Percentiles rank a stretch among this genome's conserved stretches.
Evolutionary conservation across 2,797 vertebrate species (phyloP).

Genomic region (Spea hammondii): DNA sequence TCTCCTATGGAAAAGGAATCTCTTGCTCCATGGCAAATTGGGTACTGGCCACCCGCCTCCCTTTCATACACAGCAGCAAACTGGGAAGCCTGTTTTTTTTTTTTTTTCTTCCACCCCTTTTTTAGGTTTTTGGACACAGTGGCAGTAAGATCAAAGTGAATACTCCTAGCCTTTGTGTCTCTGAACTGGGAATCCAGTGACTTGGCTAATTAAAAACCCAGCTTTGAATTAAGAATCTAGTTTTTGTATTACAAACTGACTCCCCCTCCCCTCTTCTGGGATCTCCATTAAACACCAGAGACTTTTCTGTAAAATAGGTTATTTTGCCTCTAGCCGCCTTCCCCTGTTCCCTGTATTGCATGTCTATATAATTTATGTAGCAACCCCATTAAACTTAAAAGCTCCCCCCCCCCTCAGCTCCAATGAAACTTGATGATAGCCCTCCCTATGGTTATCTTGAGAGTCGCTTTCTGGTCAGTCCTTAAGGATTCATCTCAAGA

Average conservation of each 20-base stretch:
- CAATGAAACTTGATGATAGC: conserved; percentile 96
- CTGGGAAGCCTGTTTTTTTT: conserved; percentile 11
- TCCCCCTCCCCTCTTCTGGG: conserved; percentile 66
- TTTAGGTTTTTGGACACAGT: conserved; percentile 67
- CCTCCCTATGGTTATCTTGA: conserved; percentile 85
- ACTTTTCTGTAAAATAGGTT: conserved; percentile 65
- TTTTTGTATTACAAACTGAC: conserved; percentile 71
- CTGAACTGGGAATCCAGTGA: conserved; percentile 70
- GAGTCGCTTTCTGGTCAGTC: conserved; percentile 90
- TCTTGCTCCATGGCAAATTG: conserved; percentile 51
- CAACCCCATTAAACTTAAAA: conserved; percentile 97
- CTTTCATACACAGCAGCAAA: conserved; percentile 53
- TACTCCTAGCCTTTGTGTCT: conserved; percentile 65
- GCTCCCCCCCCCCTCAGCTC: conserved; percentile 70
- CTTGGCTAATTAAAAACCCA: conserved; percentile 78
- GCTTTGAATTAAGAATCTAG: conserved; percentile 76
- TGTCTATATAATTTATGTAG: conserved; percentile 93
- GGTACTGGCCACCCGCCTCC: conserved; percentile 48
- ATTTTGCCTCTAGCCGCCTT: conserved; percentile 77
- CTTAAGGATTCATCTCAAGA: conserved; percentile 90
- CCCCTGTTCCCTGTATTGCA: conserved; percentile 87
- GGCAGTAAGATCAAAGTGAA: conserved; percentile 68
- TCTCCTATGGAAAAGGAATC: conserved; percentile 52
- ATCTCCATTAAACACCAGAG: conserved; percentile 75
- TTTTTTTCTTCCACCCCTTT: not conserved